Conservation (phyloP, 2,888 invertebrate genomes). For the Augochlorella aurata region DNA sequence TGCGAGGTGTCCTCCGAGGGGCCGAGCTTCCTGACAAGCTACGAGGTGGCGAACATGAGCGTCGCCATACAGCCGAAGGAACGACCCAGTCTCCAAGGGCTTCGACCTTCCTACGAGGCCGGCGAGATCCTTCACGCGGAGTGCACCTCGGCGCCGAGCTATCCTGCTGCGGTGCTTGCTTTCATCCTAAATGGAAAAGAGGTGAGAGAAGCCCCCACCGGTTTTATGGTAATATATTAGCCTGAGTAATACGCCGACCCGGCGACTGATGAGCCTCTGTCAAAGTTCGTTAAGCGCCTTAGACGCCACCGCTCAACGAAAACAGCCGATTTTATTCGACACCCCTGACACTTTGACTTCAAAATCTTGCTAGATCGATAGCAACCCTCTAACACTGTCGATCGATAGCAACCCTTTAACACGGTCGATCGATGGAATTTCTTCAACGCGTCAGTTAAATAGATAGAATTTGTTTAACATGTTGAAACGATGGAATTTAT, state of each 20-base stretch:
- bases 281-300: constrained; percentile 4
- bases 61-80: constrained; percentile 75
- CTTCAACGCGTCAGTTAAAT: too few species aligned
- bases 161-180: constrained; percentile 75
- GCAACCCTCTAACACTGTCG: too few species aligned
- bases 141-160: constrained; percentile 78
- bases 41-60: constrained; percentile 76
- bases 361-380: too few species aligned
- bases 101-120: constrained; percentile 76
- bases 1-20: constrained; percentile 79
- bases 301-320: not conserved
- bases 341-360: too few species aligned
- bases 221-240: constrained; percentile 7
- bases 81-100: constrained; percentile 75
- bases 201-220: constrained; percentile 63
- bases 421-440: too few species aligned
- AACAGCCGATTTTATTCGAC: not conserved
- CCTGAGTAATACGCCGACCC: not conserved
- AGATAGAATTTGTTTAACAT: too few species aligned
- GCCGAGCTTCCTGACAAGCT: constrained; percentile 75
- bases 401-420: too few species aligned
- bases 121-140: constrained; percentile 75
- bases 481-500: too few species aligned
- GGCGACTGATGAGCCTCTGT: not conserved
- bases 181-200: constrained; percentile 77